Evolutionary conservation across 2,888 invertebrate species (phyloP).

Genomic region (Lochmaea crataegi): DNA sequence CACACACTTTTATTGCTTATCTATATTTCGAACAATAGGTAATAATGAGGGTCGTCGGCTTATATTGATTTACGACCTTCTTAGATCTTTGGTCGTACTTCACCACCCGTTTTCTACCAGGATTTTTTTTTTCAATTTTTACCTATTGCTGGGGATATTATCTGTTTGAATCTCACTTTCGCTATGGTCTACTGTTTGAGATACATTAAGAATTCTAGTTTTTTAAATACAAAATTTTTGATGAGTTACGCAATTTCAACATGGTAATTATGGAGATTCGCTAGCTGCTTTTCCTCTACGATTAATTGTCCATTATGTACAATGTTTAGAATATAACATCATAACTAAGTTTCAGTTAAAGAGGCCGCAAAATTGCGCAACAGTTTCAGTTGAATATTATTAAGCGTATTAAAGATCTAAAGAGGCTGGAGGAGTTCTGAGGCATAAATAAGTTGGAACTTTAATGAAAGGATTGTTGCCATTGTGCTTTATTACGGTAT

Average conservation of each 20-base stretch:
- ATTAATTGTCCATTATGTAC: slow-evolving; percentile 44
- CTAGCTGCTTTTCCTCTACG: slow-evolving; percentile 39
- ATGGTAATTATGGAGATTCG: slow-evolving; percentile 49
- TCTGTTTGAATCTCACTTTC: too few species aligned
- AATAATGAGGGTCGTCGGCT: too few species aligned
- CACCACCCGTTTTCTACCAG: too few species aligned
- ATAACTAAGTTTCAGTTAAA: slow-evolving; percentile 42
- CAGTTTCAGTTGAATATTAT: slow-evolving; percentile 42
- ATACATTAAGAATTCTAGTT: too few species aligned
- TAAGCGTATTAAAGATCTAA: slow-evolving; percentile 35
- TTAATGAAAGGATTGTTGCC: slow-evolving; percentile 27
- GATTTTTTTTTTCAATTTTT: too few species aligned
- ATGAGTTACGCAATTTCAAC: slow-evolving; percentile 23
- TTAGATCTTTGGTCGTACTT: too few species aligned
- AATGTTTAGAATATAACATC: slow-evolving; percentile 55
- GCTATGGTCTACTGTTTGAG: too few species aligned
- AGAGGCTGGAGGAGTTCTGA: slow-evolving; percentile 26
- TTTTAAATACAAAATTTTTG: too few species aligned
- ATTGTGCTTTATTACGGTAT: slow-evolving; percentile 5
- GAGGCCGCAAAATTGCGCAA: slow-evolving; percentile 41
- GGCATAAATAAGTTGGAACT: slow-evolving; percentile 37
- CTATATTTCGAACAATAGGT: too few species aligned
- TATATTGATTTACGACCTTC: too few species aligned
- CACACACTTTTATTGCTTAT: too few species aligned
- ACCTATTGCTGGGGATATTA: too few species aligned